Evolutionary conservation across 1,140 invertebrate species (phyloP).

Genomic region (Papilio xuthus): DNA sequence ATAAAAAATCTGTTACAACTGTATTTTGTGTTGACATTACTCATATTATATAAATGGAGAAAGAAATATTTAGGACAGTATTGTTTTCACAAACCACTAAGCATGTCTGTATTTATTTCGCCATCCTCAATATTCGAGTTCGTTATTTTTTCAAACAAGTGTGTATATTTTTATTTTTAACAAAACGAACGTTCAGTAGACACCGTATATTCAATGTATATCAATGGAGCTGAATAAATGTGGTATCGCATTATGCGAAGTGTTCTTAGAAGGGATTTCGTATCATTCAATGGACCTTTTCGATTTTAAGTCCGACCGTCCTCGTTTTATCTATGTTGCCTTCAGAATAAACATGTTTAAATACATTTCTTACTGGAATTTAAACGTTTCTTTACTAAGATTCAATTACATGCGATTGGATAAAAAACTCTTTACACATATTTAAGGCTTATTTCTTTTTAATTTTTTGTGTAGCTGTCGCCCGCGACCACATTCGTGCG

Average conservation of each 20-base stretch:
- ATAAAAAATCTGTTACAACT: not conserved
- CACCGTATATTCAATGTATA: constrained; percentile 46
- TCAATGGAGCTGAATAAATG: constrained; percentile 51
- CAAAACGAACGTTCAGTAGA: not conserved
- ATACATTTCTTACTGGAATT: not conserved
- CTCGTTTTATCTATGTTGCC: constrained; percentile 22
- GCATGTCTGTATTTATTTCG: constrained; percentile 9
- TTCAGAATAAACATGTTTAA: constrained; percentile 14
- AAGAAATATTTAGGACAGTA: constrained; percentile 12
- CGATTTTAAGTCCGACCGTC: constrained; percentile 38
- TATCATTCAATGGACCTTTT: constrained; percentile 51
- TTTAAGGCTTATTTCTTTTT: not conserved
- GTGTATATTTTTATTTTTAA: constrained; percentile 15
- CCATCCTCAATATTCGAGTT: not conserved
- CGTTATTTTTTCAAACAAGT: constrained; percentile 28
- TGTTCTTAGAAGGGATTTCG: constrained; percentile 55
- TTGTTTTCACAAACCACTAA: constrained; percentile 18
- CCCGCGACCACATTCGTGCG: no score
- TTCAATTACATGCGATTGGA: not conserved
- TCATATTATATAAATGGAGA: no score
- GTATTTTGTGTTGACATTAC: not conserved
- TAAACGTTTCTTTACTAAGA: not conserved
- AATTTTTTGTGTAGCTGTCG: no score
- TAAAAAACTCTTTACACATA: not conserved
- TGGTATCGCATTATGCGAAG: constrained; percentile 53